Base-by-base conservation (phyloP, 2,797 vertebrate genomes). In the Dryobates pubescens region DNA sequence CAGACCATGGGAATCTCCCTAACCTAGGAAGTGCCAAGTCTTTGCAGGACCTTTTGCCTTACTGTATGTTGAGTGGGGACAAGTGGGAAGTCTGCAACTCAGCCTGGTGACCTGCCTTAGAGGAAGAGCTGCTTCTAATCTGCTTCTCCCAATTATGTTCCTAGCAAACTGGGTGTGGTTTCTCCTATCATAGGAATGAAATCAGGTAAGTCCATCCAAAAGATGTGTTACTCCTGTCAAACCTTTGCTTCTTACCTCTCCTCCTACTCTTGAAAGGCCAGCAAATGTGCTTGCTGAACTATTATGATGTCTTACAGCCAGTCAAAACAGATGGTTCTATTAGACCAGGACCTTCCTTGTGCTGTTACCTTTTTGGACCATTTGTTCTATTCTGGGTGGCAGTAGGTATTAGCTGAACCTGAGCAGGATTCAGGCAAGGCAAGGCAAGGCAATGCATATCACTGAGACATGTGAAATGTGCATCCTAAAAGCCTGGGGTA, bases 131-230 rank as follows among this genome's bases (percentile, higher is more conserved):
- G 82, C 61, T 90, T 27, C 63, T 89, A 57, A 90, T 32, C n/a
- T 65, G 36, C 71, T 86, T 86, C 71, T 93, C 77, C 19, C 29
- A 3, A 3, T 86, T 90, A 6, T 58, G 56, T 88, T 86, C 63
- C 78, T 75, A 93, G 93, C 67, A 92, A 88, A 53, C 63, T 81
- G 63, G 89, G 84, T 24, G 14, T 86, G 5, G 13, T 95, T 86
- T 92, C 89, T 75, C 3, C 89, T 75, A 38, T 84, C 17, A 0
- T 2, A 72, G 84, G 87, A 75, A 90, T 86, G 78, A 47, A 74
- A 26, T 93, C 89, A 7, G 87, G 89, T 75, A 72, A 84, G 63
- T 54, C 41, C 38, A 64, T n/a, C 23, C 30, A 19, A 20, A 30
- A 29, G 13, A 13, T 13, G 13, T 10, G 4, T 74, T 68, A 17